Conservation (phyloP, 1,140 invertebrate genomes). For the Drosophila sturtevanti region DNA sequence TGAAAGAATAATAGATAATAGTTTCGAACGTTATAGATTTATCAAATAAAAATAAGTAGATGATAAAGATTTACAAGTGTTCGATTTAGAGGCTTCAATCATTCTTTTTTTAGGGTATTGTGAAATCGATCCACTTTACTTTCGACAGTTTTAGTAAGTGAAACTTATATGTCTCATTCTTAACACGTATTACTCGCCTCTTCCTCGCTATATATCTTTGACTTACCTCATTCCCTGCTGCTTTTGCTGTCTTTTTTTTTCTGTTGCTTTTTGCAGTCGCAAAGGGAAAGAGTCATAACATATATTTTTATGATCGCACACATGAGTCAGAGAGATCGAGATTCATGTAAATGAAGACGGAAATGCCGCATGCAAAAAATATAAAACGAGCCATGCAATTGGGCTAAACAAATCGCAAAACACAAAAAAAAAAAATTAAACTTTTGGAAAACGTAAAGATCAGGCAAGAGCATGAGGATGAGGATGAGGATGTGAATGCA, state of each 20-base stretch:
- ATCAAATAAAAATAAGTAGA: no score
- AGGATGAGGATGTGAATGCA: neutral
- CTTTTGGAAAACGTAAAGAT: conserved; percentile 16
- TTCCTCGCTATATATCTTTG: neutral
- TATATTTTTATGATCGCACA: conserved; percentile 37
- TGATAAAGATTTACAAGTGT: no score
- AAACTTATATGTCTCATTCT: neutral
- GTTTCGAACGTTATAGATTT: no score
- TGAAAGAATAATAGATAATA: no score
- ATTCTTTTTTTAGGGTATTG: neutral
- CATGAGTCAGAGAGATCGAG: conserved; percentile 23
- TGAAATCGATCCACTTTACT: neutral
- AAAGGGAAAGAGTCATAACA: conserved; percentile 44
- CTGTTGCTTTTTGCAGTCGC: conserved; percentile 19
- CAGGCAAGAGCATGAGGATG: neutral
- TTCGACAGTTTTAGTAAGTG: neutral
- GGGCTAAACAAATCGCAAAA: conserved; percentile 64
- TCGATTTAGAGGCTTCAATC: no score
- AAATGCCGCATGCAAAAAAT: conserved; percentile 75
- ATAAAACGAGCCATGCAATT: conserved; percentile 77
- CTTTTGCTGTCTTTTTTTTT: neutral
- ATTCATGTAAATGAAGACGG: conserved; percentile 70
- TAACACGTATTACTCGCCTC: neutral
- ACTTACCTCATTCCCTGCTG: neutral
- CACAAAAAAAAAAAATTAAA: no score